These are phyloP conservation scores for Choristoneura rosaceana DNA, from an alignment of 2,888 invertebrate genomes.

Conservation along the genomic window DNA sequence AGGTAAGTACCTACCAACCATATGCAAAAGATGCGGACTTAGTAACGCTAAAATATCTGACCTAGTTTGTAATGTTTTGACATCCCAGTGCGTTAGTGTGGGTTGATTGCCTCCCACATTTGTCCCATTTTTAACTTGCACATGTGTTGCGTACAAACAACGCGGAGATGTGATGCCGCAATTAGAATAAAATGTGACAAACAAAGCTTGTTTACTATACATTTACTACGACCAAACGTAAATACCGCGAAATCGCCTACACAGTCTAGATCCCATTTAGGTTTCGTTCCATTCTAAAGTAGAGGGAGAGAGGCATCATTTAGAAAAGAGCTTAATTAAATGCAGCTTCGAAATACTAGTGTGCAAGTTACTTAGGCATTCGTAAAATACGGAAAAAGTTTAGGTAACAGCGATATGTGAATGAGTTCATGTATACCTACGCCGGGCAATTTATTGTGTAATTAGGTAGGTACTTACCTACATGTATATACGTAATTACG, in stretches of 20 bases:
- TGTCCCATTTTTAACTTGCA: constrained; percentile 74
- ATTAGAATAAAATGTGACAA: constrained; percentile 29
- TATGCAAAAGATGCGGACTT: neutral
- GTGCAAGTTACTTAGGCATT: neutral
- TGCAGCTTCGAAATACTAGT: neutral
- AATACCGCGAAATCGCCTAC: constrained; percentile 4
- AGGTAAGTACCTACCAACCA: neutral
- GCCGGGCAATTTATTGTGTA: neutral
- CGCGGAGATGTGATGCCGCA: constrained; percentile 24
- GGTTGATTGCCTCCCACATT: constrained; percentile 71
- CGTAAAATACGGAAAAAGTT: neutral
- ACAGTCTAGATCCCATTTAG: no score
- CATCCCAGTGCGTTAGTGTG: constrained; percentile 47
- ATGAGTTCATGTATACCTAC: neutral
- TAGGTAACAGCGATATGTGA: neutral
- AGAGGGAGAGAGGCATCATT: neutral
- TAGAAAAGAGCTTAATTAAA: neutral
- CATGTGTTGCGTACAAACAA: constrained; percentile 57
- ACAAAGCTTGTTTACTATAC: constrained; percentile 44
- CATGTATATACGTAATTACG: neutral
- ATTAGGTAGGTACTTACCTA: constrained; percentile 4
- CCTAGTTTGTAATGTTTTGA: constrained; percentile 38
- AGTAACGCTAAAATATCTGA: constrained; percentile 26
- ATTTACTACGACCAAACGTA: constrained; percentile 37
- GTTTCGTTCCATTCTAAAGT: neutral